Evolutionary conservation across 2,113 vertebrate genomes (phyloP).

Genomic region (Dasyornis broadbenti): DNA sequence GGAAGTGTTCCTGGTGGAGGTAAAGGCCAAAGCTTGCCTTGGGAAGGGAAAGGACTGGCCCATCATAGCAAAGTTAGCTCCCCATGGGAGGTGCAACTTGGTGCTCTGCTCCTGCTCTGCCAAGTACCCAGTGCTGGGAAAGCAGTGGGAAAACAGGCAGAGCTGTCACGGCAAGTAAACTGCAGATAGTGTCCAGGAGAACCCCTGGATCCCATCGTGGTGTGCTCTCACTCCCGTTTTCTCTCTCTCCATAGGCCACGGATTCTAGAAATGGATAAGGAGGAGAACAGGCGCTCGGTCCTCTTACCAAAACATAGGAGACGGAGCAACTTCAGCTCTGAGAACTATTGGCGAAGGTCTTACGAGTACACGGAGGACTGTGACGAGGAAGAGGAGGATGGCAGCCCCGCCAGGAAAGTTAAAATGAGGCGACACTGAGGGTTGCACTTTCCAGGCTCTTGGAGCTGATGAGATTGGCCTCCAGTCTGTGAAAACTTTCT

Average conservation of each 20-base stretch:
- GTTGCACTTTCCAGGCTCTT: constrained; percentile 2
- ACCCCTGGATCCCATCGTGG: rapidly evolving
- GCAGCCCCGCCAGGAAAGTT: constrained; percentile 86
- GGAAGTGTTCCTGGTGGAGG: neutral
- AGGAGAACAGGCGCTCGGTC: constrained; percentile 90
- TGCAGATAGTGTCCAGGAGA: neutral
- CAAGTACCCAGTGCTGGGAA: neutral
- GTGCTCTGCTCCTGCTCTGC: neutral
- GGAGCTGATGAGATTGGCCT: constrained; percentile 42
- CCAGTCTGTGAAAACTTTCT: constrained; percentile 63
- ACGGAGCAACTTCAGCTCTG: constrained; percentile 79
- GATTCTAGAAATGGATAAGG: constrained; percentile 98
- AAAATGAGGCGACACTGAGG: constrained; percentile 96
- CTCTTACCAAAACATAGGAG: constrained; percentile 80
- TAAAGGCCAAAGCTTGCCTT: neutral
- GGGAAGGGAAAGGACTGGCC: neutral
- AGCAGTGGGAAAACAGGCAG: neutral
- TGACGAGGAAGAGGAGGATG: constrained; percentile 67
- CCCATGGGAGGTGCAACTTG: neutral
- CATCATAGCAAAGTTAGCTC: neutral
- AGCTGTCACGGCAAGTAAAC: rapidly evolving
- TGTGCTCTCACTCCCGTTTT: neutral
- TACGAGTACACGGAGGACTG: constrained; percentile 74
- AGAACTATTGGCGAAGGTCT: constrained; percentile 88
- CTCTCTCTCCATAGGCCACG: constrained; percentile 78